phyloP scores from a whole-genome alignment of 1,140 invertebrate species.

The Drosophila virilis region DNA sequence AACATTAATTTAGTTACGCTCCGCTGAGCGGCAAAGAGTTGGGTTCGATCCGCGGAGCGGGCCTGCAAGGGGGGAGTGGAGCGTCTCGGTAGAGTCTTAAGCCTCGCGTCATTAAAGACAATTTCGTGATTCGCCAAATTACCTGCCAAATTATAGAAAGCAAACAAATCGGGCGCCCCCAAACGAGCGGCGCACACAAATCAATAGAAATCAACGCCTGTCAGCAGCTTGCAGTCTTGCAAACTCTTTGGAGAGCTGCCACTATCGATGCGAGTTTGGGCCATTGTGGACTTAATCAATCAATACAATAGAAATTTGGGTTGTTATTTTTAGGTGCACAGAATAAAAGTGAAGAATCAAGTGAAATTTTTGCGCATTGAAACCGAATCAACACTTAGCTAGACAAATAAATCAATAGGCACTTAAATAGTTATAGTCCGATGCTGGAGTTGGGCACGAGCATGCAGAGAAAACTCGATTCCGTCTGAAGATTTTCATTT shows the following conservation, averaged over 20 bases:
- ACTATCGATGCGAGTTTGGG: conserved; percentile 40
- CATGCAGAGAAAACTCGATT: too few species aligned
- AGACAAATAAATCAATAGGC: conserved; percentile 52
- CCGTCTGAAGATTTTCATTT: too few species aligned
- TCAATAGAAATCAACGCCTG: conserved; percentile 82
- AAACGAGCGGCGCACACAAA: conserved; percentile 58
- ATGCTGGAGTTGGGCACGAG: too few species aligned
- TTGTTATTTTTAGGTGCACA: conserved; percentile 39
- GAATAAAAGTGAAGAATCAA: conserved; percentile 8
- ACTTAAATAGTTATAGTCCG: too few species aligned
- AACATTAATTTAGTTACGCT: conserved; percentile 81
- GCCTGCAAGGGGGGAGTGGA: conserved; percentile 1
- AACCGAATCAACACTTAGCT: conserved; percentile 63
- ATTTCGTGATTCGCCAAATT: conserved; percentile 82
- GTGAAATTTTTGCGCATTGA: conserved; percentile 59
- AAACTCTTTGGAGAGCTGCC: conserved; percentile 19
- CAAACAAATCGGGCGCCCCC: conserved; percentile 57
- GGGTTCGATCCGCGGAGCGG: background rate
- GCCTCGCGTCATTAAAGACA: conserved; percentile 78
- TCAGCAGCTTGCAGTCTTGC: conserved; percentile 32
- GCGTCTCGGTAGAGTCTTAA: conserved; percentile 14
- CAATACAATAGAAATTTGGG: conserved; percentile 80
- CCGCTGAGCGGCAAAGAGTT: conserved; percentile 56
- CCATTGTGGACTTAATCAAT: conserved; percentile 81
- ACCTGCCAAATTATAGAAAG: conserved; percentile 82